Percentiles rank a stretch among this genome's conserved stretches.
Conservation (phyloP, 2,797 vertebrate genomes). For the Phyllotis vaccarum region DNA sequence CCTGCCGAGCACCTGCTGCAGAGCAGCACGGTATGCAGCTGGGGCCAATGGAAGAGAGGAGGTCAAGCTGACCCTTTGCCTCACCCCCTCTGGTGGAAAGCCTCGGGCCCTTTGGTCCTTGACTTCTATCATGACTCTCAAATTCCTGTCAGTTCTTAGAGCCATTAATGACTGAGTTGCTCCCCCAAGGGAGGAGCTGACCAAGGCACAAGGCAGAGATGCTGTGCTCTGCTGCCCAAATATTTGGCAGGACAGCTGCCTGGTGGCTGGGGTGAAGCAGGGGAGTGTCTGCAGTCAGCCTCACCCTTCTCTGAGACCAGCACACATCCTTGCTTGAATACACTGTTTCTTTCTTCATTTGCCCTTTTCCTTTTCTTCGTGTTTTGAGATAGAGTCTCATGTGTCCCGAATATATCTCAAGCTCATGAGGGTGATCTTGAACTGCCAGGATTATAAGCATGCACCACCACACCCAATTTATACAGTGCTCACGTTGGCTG, state of each 20-base stretch:
- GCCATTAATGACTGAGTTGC: neutral
- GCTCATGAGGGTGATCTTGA: neutral
- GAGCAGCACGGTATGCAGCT: neutral
- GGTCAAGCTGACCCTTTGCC: neutral
- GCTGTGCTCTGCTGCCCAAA: neutral
- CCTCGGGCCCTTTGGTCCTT: neutral
- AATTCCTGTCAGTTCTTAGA: neutral
- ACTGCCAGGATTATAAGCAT: neutral
- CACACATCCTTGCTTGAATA: neutral
- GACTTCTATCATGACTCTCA: neutral
- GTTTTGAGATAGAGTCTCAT: neutral
- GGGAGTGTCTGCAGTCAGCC: neutral
- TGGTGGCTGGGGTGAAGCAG: fast-evolving
- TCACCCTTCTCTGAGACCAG: neutral
- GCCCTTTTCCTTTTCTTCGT: neutral
- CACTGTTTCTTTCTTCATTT: neutral
- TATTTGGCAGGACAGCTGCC: neutral
- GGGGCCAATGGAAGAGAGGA: neutral
- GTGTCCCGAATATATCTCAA: neutral
- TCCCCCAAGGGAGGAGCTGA: neutral
- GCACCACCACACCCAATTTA: neutral
- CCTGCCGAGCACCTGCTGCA: neutral
- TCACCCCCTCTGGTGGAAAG: neutral
- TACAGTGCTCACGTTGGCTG: too few relatives aligned
- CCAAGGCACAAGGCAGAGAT: neutral